Conservation (phyloP, 2,888 invertebrate species). For the Blera fallax region DNA sequence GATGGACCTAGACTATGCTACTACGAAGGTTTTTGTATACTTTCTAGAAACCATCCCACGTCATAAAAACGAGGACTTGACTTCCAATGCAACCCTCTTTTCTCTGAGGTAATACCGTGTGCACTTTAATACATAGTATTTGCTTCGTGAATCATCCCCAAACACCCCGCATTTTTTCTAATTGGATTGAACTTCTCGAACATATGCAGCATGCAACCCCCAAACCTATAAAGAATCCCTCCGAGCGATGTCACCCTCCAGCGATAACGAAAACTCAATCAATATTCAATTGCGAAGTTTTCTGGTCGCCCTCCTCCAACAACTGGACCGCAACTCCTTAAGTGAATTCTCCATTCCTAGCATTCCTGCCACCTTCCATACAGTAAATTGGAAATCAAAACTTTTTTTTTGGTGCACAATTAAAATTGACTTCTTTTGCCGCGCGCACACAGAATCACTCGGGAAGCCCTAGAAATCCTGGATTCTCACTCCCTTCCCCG, state of each 20-base stretch:
- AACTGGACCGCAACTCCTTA: slow-evolving; percentile 6
- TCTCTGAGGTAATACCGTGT: too few species aligned
- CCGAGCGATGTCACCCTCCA: background rate
- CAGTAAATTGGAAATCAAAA: slow-evolving; percentile 23
- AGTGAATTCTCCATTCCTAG: background rate
- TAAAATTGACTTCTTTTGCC: slow-evolving; percentile 28
- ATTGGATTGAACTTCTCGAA: background rate
- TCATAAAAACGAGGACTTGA: too few species aligned
- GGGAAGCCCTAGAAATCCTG: background rate
- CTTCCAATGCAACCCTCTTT: too few species aligned
- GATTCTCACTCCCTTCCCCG: background rate
- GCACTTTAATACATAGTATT: background rate
- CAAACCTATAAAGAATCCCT: background rate
- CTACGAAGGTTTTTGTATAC: too few species aligned
- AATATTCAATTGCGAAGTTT: slow-evolving; percentile 28
- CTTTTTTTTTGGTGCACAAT: slow-evolving; percentile 26
- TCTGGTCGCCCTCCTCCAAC: background rate
- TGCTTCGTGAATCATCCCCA: background rate
- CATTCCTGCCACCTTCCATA: background rate
- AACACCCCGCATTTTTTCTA: background rate
- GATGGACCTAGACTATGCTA: too few species aligned
- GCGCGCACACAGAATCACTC: background rate
- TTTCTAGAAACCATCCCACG: too few species aligned
- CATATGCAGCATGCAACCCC: background rate
- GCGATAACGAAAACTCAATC: slow-evolving; percentile 6